Evolutionary conservation across 37 sponge, comb jelly and placozoan species (phyloP).

Genomic region (Mnemiopsis leidyi): DNA sequence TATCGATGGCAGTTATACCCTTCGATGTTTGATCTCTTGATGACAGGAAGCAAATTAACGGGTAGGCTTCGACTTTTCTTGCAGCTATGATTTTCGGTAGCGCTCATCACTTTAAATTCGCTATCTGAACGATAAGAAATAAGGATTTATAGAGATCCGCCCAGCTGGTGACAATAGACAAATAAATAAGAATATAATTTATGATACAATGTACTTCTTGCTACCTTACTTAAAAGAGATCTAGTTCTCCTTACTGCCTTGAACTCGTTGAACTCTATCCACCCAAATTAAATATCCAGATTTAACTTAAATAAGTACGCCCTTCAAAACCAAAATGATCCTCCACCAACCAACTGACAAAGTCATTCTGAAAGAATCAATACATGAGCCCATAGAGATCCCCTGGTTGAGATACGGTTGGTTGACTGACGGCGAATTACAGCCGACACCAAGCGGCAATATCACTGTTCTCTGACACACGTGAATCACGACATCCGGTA

Average conservation of each 20-base stretch:
- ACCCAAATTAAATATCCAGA: too few relatives aligned
- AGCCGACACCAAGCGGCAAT: background rate
- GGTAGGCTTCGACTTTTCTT: background rate
- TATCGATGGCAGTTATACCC: background rate
- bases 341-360: too few relatives aligned
- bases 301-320: too few relatives aligned
- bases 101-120: background rate
- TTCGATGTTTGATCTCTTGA: background rate
- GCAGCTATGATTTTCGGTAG: background rate
- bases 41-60: background rate
- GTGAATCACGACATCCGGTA: background rate
- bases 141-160: background rate
- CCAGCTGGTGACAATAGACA: background rate
- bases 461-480: background rate
- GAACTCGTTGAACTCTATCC: too few relatives aligned
- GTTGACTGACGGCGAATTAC: too few relatives aligned
- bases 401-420: background rate
- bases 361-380: background rate
- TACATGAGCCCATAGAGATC: background rate
- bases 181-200: background rate
- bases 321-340: too few relatives aligned
- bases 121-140: background rate
- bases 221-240: background rate
- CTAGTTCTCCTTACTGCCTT: background rate
- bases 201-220: background rate